A percentile compares a stretch with the other conserved stretches of the same genome.
Evolutionary conservation across 1,140 invertebrate genomes (phyloP).

Genomic region (Solen grandis): DNA sequence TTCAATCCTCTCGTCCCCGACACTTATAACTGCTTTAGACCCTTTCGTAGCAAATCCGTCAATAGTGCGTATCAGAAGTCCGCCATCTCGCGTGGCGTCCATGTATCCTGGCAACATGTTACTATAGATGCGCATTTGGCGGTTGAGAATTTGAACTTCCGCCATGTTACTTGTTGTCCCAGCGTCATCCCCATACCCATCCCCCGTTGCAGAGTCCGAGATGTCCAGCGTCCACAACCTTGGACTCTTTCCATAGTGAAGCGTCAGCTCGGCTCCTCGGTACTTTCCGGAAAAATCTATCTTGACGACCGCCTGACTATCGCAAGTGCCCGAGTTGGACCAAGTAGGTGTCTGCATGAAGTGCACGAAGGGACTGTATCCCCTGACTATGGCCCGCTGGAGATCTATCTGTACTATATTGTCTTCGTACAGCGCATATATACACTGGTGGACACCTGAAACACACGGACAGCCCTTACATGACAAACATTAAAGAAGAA

Average conservation of each 20-base stretch:
- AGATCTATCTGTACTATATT: slow-evolving; percentile 74
- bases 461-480: too few species aligned
- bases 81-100: slow-evolving; percentile 76
- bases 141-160: slow-evolving; percentile 76
- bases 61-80: slow-evolving; percentile 72
- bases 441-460: slow-evolving; percentile 35
- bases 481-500: too few species aligned
- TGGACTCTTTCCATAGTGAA: slow-evolving; percentile 76
- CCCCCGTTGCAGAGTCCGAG: slow-evolving; percentile 74
- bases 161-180: slow-evolving; percentile 76
- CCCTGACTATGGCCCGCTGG: slow-evolving; percentile 70
- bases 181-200: slow-evolving; percentile 77
- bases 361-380: slow-evolving; percentile 76
- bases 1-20: slow-evolving; percentile 75
- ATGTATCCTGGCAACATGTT: slow-evolving; percentile 75
- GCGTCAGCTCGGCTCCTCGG: slow-evolving; percentile 67
- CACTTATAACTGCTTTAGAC: slow-evolving; percentile 65
- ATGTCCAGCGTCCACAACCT: slow-evolving; percentile 78
- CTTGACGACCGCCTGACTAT: slow-evolving; percentile 75
- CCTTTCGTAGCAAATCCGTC: slow-evolving; percentile 74
- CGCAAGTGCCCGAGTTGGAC: slow-evolving; percentile 58
- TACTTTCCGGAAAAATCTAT: slow-evolving; percentile 76
- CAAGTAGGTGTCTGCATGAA: slow-evolving; percentile 71
- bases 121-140: slow-evolving; percentile 77
- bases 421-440: slow-evolving; percentile 41